A percentile compares a stretch with the other conserved stretches of the same genome.
phyloP scores from a whole-genome alignment of 2,797 vertebrate species.

The Enteromius mattozi region DNA sequence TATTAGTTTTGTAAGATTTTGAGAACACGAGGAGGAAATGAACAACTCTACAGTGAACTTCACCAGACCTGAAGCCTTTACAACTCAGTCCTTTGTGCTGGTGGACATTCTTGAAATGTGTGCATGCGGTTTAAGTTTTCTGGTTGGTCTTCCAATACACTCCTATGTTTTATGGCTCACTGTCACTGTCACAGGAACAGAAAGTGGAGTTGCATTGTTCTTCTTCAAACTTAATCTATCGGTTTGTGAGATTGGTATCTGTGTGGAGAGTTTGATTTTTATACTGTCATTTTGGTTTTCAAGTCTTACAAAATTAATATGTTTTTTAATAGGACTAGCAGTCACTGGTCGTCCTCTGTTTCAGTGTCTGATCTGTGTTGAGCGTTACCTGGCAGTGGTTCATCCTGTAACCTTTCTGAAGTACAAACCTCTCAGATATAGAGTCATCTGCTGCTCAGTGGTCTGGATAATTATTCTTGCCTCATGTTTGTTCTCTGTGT shows the following conservation, averaged over 20 bases:
- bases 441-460: not conserved
- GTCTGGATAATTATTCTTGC: not conserved
- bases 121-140: not conserved
- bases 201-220: not conserved
- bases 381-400: slow-evolving; percentile 21
- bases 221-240: not conserved
- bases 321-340: not conserved
- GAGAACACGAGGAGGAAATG: not conserved
- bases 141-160: not conserved
- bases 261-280: not conserved
- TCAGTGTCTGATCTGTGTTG: not conserved
- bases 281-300: not conserved
- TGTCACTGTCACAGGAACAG: not conserved
- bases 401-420: slow-evolving; percentile 18
- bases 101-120: not conserved
- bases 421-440: not conserved
- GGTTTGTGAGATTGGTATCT: not conserved
- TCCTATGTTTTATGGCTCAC: not conserved
- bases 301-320: not conserved
- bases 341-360: not conserved
- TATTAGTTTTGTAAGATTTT: not conserved
- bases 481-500: not conserved
- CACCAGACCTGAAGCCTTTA: not conserved
- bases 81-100: not conserved
- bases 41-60: not conserved